Percentiles rank a stretch among this genome's conserved stretches.
Evolutionary conservation across 1,140 invertebrate genomes (phyloP).

Genomic region (Drosophila bifasciata): DNA sequence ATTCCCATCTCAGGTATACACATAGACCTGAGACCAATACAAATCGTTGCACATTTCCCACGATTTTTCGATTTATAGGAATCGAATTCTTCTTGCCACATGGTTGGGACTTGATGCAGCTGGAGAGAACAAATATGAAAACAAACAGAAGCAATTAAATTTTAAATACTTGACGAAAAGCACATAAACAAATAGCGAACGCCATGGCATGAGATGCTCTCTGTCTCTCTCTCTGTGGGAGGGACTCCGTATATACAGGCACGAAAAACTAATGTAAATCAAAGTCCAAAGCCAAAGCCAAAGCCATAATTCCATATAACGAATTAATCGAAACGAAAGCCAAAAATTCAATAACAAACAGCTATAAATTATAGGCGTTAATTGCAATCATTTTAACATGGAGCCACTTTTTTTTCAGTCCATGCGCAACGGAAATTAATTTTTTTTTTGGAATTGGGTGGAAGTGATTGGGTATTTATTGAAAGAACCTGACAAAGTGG

Average conservation of each 20-base stretch:
- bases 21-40: too few relatives aligned
- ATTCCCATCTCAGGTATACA: background rate
- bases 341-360: slow-evolving; percentile 28
- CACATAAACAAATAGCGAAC: slow-evolving; percentile 25
- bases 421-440: slow-evolving; percentile 11
- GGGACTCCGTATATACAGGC: background rate
- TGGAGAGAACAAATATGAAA: slow-evolving; percentile 30
- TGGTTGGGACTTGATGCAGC: slow-evolving; percentile 15
- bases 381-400: slow-evolving; percentile 48
- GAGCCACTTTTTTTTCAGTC: background rate
- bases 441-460: background rate
- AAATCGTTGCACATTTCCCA: too few relatives aligned
- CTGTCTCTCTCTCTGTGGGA: background rate
- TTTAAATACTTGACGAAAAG: slow-evolving; percentile 21
- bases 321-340: background rate
- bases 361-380: slow-evolving; percentile 46
- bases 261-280: slow-evolving; percentile 18
- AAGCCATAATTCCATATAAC: background rate
- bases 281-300: slow-evolving; percentile 25
- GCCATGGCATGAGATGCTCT: background rate
- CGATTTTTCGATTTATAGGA: background rate
- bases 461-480: background rate
- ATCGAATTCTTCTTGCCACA: slow-evolving; percentile 5
- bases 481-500: background rate
- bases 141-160: slow-evolving; percentile 38